Base-by-base conservation (phyloP, 2,797 vertebrate genomes). In the Eospalax fontanierii region DNA sequence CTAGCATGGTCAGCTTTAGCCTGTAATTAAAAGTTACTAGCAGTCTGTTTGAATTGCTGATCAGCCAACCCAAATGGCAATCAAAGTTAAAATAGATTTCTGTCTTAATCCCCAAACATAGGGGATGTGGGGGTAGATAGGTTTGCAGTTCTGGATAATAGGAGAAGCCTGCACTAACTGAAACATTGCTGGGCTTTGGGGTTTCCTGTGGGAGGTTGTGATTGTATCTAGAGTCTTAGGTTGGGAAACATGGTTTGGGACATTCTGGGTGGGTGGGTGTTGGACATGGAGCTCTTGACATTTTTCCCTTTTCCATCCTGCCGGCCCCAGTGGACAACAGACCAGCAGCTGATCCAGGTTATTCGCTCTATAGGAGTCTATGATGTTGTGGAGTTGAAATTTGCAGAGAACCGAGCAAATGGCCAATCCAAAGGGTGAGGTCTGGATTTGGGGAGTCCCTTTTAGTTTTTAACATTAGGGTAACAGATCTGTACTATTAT, bases 371-470 rank as follows among this genome's bases (percentile, higher is more conserved):
- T 99, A 46, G 99, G 99, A 6, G 99, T 99, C 96, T 99, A 97
- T 35, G 99, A 99, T 24, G 98, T 99, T 33, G 97, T 98, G 97
- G 99, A 99, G 71, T 98, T 99, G 89, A 99, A 99, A 96, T 99
- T 99, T 88, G 99, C 99, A 6, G 99, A 99, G 97, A 99, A 99
- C 97, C 98, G 99, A 98, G 98, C 98, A 75, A 99, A 99, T 97
- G 99, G 99, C 96, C 99, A 99, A 96, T 99, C 99, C 14, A 99
- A 99, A 98, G 99, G 99, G 99, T 99, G 96, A 99, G 99, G 91
- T 92, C 87, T 85, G 82, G 66, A 63, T 92, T 85, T 76, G 65
- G 88, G 85, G 80, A 90, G 84, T 66, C 66, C 86, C 9, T 82
- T 94, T 86, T 57, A 46, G 26, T 95, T 86, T 90, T 43, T 93